Evolutionary conservation across 2,888 invertebrate species (phyloP).

Genomic region (Apotomis betuletana): DNA sequence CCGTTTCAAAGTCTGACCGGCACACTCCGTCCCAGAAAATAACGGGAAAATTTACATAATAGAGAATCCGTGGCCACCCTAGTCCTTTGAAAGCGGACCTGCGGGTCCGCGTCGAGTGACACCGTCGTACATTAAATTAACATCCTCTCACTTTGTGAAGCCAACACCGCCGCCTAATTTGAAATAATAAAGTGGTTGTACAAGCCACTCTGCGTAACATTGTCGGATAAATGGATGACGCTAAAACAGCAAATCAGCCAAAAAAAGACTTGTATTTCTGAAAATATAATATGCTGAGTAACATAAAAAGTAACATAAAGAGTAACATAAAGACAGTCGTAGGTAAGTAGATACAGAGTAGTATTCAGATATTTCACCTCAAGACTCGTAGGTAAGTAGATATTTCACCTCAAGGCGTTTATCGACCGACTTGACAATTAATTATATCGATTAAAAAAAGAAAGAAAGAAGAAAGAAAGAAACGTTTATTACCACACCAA

Average conservation of each 20-base stretch:
- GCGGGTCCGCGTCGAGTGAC: slow-evolving; percentile 73
- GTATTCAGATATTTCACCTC: slow-evolving; percentile 6
- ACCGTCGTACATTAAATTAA: slow-evolving; percentile 79
- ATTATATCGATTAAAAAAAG: slow-evolving; percentile 16
- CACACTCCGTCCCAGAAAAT: slow-evolving; percentile 75
- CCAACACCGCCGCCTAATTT: slow-evolving; percentile 70
- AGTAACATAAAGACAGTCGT: not conserved
- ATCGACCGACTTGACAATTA: slow-evolving; percentile 7
- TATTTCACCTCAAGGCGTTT: slow-evolving; percentile 1
- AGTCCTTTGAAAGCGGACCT: slow-evolving; percentile 78
- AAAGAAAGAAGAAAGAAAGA: too few relatives aligned
- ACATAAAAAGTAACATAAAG: too few relatives aligned
- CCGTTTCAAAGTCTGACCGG: slow-evolving; percentile 77
- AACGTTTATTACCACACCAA: too few relatives aligned
- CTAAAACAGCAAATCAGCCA: slow-evolving; percentile 11
- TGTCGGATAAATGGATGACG: slow-evolving; percentile 25
- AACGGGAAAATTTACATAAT: slow-evolving; percentile 82
- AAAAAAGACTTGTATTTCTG: slow-evolving; percentile 1
- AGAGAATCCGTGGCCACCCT: slow-evolving; percentile 80
- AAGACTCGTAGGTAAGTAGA: not conserved
- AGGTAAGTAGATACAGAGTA: not conserved
- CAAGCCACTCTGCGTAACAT: slow-evolving; percentile 44
- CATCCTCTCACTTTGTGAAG: slow-evolving; percentile 76
- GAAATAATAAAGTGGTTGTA: slow-evolving; percentile 60
- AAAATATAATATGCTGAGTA: slow-evolving; percentile 2